Evolutionary conservation across 2,888 invertebrate species (phyloP).

Genomic region (Aspidiotus rigidus): DNA sequence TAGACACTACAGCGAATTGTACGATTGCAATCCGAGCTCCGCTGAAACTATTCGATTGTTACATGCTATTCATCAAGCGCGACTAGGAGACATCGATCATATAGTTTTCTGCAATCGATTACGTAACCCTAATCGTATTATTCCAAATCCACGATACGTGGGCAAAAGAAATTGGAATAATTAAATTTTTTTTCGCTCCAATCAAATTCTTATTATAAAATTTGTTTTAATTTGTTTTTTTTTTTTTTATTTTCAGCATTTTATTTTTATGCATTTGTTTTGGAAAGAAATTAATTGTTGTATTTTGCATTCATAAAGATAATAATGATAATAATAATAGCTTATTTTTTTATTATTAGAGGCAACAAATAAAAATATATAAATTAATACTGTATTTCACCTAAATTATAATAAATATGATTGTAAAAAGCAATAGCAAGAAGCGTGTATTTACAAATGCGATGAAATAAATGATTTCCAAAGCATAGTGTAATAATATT

Average conservation of each 20-base stretch:
- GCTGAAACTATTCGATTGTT: constrained; percentile 22
- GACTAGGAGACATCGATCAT: constrained; percentile 24
- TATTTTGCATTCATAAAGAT: too few relatives aligned
- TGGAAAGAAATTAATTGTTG: background rate
- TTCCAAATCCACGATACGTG: constrained; percentile 28
- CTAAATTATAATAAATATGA: too few relatives aligned
- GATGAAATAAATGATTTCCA: too few relatives aligned
- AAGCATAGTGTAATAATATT: too few relatives aligned
- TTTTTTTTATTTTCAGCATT: background rate
- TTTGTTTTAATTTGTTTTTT: background rate
- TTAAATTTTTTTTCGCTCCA: background rate
- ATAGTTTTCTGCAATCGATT: constrained; percentile 27
- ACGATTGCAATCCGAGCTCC: constrained; percentile 28
- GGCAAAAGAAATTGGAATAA: constrained; percentile 21
- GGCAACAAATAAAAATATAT: too few relatives aligned
- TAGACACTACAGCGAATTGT: constrained; percentile 20
- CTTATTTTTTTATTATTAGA: too few relatives aligned
- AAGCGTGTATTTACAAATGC: too few relatives aligned
- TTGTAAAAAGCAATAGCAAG: too few relatives aligned
- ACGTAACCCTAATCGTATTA: constrained; percentile 25
- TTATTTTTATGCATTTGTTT: background rate
- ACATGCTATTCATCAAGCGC: constrained; percentile 27
- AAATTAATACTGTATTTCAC: too few relatives aligned
- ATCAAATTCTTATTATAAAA: background rate
- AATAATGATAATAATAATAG: too few relatives aligned